Evolutionary conservation across 1,140 invertebrate species (phyloP).

Genomic region (Zaprionus kolodkinae): DNA sequence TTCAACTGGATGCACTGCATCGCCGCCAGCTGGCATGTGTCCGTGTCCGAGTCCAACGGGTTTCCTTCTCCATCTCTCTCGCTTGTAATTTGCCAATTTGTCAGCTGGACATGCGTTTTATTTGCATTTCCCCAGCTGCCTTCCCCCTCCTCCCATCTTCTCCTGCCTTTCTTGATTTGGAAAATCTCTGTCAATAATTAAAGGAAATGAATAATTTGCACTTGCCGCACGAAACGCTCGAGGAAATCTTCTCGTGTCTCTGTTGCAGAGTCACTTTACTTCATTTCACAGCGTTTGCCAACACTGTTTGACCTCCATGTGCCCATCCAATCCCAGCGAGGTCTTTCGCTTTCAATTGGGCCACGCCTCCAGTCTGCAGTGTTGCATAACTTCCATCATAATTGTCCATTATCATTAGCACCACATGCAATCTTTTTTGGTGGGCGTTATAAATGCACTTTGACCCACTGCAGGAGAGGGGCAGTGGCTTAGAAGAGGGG

Average conservation of each 20-base stretch:
- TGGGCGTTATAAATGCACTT: slow-evolving; percentile 23
- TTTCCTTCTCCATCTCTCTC: slow-evolving; percentile 41
- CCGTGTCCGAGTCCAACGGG: slow-evolving; percentile 52
- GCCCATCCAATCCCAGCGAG: background rate
- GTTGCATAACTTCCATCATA: slow-evolving; percentile 48
- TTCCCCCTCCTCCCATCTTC: slow-evolving; percentile 20
- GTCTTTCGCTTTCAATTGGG: background rate
- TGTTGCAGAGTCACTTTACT: too few species aligned
- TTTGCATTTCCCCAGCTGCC: slow-evolving; percentile 48
- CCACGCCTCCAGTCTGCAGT: background rate
- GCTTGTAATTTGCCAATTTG: slow-evolving; percentile 73
- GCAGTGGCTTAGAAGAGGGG: background rate
- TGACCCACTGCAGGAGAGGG: slow-evolving; percentile 38
- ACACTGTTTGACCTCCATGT: background rate
- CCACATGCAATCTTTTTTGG: slow-evolving; percentile 50
- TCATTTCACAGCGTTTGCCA: too few species aligned
- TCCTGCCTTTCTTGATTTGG: slow-evolving; percentile 46
- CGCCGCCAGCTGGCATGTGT: slow-evolving; percentile 45
- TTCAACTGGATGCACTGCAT: slow-evolving; percentile 27
- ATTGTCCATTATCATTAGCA: slow-evolving; percentile 63
- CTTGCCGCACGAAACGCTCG: slow-evolving; percentile 25
- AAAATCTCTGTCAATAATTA: slow-evolving; percentile 62
- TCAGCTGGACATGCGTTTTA: slow-evolving; percentile 81
- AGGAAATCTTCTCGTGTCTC: slow-evolving; percentile 9
- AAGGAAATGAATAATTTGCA: slow-evolving; percentile 74